phyloP scores from a whole-genome alignment of 2,888 invertebrate species.

The Pammene aurita region DNA sequence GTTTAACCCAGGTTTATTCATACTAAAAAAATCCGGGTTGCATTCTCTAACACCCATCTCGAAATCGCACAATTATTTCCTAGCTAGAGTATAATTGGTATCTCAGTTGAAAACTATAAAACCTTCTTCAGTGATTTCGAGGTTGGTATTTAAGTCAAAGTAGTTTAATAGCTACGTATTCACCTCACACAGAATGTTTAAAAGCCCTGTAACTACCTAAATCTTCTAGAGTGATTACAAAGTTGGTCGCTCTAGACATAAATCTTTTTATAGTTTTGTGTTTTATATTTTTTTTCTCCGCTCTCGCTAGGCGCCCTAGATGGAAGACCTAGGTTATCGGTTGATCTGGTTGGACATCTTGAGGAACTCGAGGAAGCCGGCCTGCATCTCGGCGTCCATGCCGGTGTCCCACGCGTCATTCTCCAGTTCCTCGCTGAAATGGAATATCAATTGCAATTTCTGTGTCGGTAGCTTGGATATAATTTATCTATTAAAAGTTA shows the following conservation, averaged over 20 bases:
- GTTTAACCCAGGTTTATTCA: no score
- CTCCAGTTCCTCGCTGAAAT: conserved; percentile 74
- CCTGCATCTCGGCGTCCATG: conserved; percentile 81
- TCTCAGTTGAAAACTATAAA: no score
- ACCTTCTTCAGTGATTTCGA: no score
- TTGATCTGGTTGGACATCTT: conserved; percentile 82
- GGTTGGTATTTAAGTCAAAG: no score
- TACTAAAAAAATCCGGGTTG: no score
- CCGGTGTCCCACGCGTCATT: conserved; percentile 80
- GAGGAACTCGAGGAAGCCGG: conserved; percentile 79
- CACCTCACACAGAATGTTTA: no score
- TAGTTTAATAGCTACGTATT: no score
- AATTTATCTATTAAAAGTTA: no score
- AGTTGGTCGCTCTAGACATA: conserved; percentile 56
- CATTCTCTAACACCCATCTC: no score
- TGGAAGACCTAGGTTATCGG: conserved; percentile 67
- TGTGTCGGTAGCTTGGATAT: no score
- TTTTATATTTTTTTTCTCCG: conserved; percentile 70
- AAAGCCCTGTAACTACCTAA: background rate
- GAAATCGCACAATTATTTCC: no score
- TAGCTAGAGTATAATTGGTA: no score
- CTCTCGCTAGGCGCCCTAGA: conserved; percentile 31
- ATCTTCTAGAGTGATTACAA: conserved; percentile 52
- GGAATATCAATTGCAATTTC: background rate
- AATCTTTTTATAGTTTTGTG: conserved; percentile 74